Conservation (phyloP, 53 echinoderm and acorn worm genomes). For the Zoroaster sp. region DNA sequence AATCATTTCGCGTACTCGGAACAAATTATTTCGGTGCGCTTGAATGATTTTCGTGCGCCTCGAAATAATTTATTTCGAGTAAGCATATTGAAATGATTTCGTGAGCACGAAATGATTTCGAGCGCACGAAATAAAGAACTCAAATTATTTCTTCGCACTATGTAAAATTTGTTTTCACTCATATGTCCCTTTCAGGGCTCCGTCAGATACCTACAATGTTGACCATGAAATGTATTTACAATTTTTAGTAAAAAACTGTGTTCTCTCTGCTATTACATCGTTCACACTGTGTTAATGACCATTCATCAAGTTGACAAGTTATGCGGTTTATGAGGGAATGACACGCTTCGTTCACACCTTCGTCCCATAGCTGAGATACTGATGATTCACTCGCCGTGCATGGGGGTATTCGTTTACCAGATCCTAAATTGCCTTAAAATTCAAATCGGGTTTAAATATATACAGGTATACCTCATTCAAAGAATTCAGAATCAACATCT, state of each 20-base stretch:
- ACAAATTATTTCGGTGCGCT: too few relatives aligned
- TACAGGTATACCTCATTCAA: too few relatives aligned
- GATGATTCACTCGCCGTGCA: conserved; percentile 16
- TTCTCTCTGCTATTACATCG: too few relatives aligned
- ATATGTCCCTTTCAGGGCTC: background rate
- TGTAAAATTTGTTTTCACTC: background rate
- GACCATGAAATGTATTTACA: too few relatives aligned
- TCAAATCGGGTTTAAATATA: background rate
- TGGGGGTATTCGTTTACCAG: background rate
- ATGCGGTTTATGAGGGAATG: background rate
- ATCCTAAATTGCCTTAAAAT: background rate
- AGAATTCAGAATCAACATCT: background rate
- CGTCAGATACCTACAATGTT: background rate
- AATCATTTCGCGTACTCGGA: too few relatives aligned
- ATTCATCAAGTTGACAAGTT: conserved; percentile 29
- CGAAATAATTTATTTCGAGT: too few relatives aligned
- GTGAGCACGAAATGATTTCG: background rate
- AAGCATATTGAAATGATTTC: too few relatives aligned
- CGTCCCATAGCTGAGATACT: background rate
- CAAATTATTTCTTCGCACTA: too few relatives aligned
- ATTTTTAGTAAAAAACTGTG: too few relatives aligned
- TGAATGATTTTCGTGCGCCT: too few relatives aligned
- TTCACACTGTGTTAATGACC: too few relatives aligned
- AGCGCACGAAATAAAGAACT: background rate
- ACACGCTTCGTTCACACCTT: background rate